These are phyloP conservation scores for Sesia apiformis DNA, from an alignment of 2,888 invertebrate species.

Conservation along the genomic window DNA sequence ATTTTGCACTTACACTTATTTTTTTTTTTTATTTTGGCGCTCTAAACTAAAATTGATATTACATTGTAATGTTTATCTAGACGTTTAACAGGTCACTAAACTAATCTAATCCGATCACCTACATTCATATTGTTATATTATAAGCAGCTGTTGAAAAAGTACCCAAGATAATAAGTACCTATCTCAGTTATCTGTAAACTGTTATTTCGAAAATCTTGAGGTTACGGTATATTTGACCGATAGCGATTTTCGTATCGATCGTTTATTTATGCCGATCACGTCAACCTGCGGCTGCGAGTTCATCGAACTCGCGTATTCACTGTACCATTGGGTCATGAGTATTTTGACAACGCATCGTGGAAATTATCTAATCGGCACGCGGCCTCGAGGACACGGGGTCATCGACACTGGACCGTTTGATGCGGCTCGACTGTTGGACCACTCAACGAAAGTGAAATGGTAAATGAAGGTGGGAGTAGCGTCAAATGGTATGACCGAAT, in stretches of 20 bases:
- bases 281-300: slow-evolving; percentile 39
- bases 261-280: slow-evolving; percentile 14
- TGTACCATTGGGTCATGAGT: slow-evolving; percentile 73
- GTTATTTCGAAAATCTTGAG: slow-evolving; percentile 7
- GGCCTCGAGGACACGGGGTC: slow-evolving; percentile 65
- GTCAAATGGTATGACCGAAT: slow-evolving; percentile 40
- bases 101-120: too few species aligned
- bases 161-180: too few species aligned
- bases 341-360: slow-evolving; percentile 72
- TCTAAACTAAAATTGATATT: too few species aligned
- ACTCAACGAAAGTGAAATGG: slow-evolving; percentile 67
- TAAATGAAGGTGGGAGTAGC: slow-evolving; percentile 11
- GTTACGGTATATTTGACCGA: slow-evolving; percentile 37
- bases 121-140: too few species aligned
- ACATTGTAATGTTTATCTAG: too few species aligned
- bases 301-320: slow-evolving; percentile 57
- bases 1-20: too few species aligned
- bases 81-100: too few species aligned
- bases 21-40: too few species aligned
- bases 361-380: slow-evolving; percentile 74
- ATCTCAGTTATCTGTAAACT: too few species aligned
- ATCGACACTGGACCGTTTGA: slow-evolving; percentile 52
- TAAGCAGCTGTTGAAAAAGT: too few species aligned
- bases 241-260: slow-evolving; percentile 33
- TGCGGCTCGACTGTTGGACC: slow-evolving; percentile 27